These are phyloP conservation scores for Naso thynnoides DNA, from an alignment of 2,797 vertebrate species.

Conservation along the genomic window DNA sequence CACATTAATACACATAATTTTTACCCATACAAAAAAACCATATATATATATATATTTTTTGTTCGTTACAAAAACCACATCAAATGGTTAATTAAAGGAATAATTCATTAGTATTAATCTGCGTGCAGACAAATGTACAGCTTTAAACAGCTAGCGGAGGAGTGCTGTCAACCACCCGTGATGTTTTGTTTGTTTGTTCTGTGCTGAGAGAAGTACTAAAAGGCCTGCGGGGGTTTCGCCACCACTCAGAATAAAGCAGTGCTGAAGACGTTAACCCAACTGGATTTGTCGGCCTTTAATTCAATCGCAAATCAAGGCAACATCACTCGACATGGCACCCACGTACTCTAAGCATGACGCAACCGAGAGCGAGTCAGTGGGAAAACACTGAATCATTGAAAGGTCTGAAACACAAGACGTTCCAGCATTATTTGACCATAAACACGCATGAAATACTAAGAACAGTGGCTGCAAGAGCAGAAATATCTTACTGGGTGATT, in stretches of 20 bases:
- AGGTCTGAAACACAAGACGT: conserved; percentile 11
- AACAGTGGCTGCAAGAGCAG: conserved; percentile 26
- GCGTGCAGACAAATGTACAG: background rate
- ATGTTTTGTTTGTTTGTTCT: conserved; percentile 23
- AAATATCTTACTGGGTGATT: conserved; percentile 47
- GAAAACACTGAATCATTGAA: conserved; percentile 42
- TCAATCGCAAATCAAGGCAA: background rate
- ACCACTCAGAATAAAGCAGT: background rate
- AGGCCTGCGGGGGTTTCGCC: conserved; percentile 1
- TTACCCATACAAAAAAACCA: no score
- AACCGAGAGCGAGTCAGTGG: conserved; percentile 26
- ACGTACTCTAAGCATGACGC: conserved; percentile 31
- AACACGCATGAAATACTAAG: conserved; percentile 27
- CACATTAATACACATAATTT: background rate
- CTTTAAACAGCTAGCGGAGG: conserved; percentile 11
- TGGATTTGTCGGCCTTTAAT: conserved; percentile 11
- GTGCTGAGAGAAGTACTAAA: conserved; percentile 4
- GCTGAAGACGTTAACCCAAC: background rate
- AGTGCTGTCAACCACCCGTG: conserved; percentile 1
- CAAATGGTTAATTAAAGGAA: background rate
- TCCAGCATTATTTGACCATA: conserved; percentile 28
- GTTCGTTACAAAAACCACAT: background rate
- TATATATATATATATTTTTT: no score
- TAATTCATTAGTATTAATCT: background rate
- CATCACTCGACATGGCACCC: conserved; percentile 13